phyloP scores from a whole-genome alignment of 2,888 invertebrate genomes.

The Autographa pulchrina region DNA sequence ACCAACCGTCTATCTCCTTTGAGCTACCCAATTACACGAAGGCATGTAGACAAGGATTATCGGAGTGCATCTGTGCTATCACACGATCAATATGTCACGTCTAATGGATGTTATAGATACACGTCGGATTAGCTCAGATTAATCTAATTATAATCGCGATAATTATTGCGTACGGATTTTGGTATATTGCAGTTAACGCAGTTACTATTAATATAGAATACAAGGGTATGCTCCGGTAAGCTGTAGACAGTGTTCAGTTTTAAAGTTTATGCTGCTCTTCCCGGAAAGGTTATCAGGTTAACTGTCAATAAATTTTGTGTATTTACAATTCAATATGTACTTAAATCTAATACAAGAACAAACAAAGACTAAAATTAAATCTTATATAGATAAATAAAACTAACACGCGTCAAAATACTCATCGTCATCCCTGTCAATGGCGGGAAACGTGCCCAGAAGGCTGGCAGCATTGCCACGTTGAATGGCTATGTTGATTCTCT shows the following conservation, averaged over 20 bases:
- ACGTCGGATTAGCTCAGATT: not conserved
- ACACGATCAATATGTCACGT: not conserved
- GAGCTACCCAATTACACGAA: not conserved
- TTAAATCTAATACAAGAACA: too few relatives aligned
- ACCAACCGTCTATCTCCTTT: not conserved
- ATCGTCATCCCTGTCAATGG: too few relatives aligned
- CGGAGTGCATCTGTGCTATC: not conserved
- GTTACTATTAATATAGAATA: not conserved
- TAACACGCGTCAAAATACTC: too few relatives aligned
- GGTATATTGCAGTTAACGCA: not conserved
- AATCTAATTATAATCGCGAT: not conserved
- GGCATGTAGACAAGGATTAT: not conserved
- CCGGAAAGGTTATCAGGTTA: too few relatives aligned
- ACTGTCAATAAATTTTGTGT: too few relatives aligned
- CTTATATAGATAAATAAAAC: too few relatives aligned
- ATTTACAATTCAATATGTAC: too few relatives aligned
- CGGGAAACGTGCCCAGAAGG: too few relatives aligned
- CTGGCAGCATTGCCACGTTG: too few relatives aligned
- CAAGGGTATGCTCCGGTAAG: not conserved
- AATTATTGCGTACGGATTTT: not conserved
- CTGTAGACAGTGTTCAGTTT: not conserved
- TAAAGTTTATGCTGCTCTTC: not conserved
- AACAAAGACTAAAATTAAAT: too few relatives aligned
- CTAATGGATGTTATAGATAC: conserved; percentile 1
- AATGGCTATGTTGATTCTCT: too few relatives aligned